These are phyloP conservation scores for Disparrhopalites patrizii DNA, from an alignment of 2,888 invertebrate genomes.

Conservation along the genomic window DNA sequence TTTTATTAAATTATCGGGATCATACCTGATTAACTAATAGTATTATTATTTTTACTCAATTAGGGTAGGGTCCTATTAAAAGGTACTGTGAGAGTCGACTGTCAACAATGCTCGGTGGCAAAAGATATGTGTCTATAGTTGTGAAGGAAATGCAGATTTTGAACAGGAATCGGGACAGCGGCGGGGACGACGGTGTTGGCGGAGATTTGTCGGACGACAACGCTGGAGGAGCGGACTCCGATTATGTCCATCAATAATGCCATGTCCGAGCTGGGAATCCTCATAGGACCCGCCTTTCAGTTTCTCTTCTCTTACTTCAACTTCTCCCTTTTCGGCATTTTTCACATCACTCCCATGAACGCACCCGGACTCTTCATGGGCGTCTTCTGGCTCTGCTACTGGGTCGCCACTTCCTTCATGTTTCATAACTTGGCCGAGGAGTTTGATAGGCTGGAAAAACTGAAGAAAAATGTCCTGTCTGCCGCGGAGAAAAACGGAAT, in stretches of 20 bases:
- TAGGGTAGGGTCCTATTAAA: too few species aligned
- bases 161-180: constrained; percentile 30
- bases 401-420: constrained; percentile 35
- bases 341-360: constrained; percentile 51
- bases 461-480: neutral
- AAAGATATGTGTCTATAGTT: too few species aligned
- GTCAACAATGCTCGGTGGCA: too few species aligned
- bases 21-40: too few species aligned
- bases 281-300: constrained; percentile 54
- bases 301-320: constrained; percentile 48
- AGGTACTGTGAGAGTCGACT: too few species aligned
- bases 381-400: constrained; percentile 50
- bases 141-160: too few species aligned
- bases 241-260: constrained; percentile 52
- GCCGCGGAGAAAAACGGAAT: neutral
- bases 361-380: constrained; percentile 54
- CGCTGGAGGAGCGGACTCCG: constrained; percentile 50
- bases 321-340: constrained; percentile 48
- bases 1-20: too few species aligned
- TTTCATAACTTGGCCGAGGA: constrained; percentile 39
- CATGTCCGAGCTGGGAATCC: constrained; percentile 52
- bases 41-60: too few species aligned
- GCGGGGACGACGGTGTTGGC: constrained; percentile 51
- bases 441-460: constrained; percentile 21
- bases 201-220: constrained; percentile 52